Evolutionary conservation across 2,113 vertebrate species (phyloP).

Genomic region (Colius striatus): DNA sequence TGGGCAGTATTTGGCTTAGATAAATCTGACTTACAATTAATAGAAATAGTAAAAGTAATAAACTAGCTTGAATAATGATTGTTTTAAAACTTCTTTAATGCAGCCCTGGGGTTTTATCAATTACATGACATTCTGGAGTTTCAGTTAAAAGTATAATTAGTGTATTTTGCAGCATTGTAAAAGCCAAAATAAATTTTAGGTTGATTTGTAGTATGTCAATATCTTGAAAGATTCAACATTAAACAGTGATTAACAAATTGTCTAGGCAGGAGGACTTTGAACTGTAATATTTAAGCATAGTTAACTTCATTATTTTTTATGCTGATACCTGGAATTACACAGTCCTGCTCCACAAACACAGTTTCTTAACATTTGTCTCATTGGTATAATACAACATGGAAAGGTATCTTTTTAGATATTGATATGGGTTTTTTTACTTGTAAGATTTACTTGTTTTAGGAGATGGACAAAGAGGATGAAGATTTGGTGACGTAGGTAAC

Average conservation of each 20-base stretch:
- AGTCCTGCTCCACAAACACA: background rate
- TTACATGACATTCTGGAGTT: background rate
- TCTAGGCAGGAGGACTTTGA: background rate
- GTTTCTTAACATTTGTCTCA: background rate
- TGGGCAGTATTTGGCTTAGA: background rate
- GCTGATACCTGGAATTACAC: background rate
- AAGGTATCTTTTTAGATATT: background rate
- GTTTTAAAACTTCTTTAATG: accelerated
- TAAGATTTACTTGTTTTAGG: background rate
- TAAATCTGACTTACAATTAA: background rate
- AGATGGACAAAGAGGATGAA: background rate
- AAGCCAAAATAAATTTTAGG: background rate
- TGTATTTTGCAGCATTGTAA: background rate
- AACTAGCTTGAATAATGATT: background rate
- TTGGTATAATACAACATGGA: background rate
- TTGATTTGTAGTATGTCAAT: background rate
- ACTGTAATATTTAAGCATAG: background rate
- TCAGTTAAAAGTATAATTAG: background rate
- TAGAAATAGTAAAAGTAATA: background rate
- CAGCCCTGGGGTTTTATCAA: background rate
- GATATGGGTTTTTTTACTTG: background rate
- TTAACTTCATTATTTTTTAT: background rate
- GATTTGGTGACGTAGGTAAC: too few relatives aligned
- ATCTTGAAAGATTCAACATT: background rate
- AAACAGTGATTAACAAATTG: background rate